These are phyloP conservation scores for Liasis olivaceus DNA, from an alignment of 2,797 vertebrate genomes.

Conservation along the genomic window DNA sequence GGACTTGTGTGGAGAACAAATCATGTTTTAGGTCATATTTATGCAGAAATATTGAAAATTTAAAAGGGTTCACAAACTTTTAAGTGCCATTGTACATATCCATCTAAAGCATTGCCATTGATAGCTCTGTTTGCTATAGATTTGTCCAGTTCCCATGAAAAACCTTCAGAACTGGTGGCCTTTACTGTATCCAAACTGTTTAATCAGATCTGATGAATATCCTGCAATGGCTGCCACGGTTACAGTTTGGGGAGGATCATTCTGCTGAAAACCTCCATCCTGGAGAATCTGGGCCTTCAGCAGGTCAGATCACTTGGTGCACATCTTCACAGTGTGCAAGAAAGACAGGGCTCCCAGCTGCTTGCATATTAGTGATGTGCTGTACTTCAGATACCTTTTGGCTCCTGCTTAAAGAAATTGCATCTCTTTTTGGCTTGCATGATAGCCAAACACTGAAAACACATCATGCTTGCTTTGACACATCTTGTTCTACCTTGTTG, in stretches of 20 bases:
- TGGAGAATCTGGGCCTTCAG: not conserved
- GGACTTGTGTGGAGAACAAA: not conserved
- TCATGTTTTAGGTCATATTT: not conserved
- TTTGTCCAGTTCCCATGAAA: not conserved
- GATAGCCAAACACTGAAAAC: not conserved
- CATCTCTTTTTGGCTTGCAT: not conserved
- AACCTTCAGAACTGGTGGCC: not conserved
- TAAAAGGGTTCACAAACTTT: not conserved
- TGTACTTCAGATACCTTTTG: not conserved
- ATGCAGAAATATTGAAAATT: not conserved
- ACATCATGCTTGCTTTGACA: not conserved
- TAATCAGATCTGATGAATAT: not conserved
- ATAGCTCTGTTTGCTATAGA: not conserved
- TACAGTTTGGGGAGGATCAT: not conserved
- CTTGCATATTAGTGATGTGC: not conserved
- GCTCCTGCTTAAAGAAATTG: not conserved
- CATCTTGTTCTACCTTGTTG: not conserved
- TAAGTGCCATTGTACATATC: not conserved
- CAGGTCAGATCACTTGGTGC: not conserved
- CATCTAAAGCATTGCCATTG: not conserved
- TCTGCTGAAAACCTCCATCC: not conserved
- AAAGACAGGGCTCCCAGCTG: not conserved
- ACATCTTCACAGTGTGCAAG: not conserved
- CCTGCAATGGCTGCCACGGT: not conserved
- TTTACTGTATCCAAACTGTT: not conserved